Evolutionary conservation across 2,113 vertebrate genomes (phyloP).

Genomic region (Amphiprion percula): DNA sequence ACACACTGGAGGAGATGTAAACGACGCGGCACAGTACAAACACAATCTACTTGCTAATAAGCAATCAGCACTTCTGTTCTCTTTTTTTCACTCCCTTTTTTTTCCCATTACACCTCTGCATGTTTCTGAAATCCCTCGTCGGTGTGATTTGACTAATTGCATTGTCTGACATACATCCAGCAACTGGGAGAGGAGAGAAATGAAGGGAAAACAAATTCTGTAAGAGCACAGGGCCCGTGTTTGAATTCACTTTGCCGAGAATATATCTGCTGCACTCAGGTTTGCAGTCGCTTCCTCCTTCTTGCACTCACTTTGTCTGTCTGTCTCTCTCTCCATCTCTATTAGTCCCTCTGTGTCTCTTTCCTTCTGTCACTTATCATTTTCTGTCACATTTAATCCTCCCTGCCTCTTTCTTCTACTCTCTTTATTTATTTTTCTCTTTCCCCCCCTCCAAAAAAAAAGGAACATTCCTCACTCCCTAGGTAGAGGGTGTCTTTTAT

Average conservation of each 20-base stretch:
- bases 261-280: conserved; percentile 2
- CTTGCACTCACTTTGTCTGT: conserved; percentile 16
- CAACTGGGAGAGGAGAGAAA: conserved; percentile 40
- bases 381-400: conserved; percentile 46
- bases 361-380: conserved; percentile 33
- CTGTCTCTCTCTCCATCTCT: conserved; percentile 28
- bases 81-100: conserved; percentile 8
- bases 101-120: conserved; percentile 50
- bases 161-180: conserved; percentile 68
- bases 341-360: conserved; percentile 36
- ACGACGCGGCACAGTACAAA: conserved; percentile 56
- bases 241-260: conserved; percentile 23
- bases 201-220: conserved; percentile 62
- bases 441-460: not conserved
- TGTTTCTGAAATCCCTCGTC: conserved; percentile 62
- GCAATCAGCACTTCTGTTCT: conserved; percentile 63
- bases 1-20: conserved; percentile 10
- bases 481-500: conserved; percentile 54
- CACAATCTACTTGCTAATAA: conserved; percentile 71
- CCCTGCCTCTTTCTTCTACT: conserved; percentile 4
- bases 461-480: conserved; percentile 22
- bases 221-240: conserved; percentile 34
- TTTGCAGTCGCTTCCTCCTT: conserved; percentile 15
- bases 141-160: conserved; percentile 79
- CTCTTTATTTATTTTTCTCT: conserved; percentile 18